A percentile compares a stretch with the other conserved stretches of the same genome.
Conservation (phyloP, 1,140 invertebrate genomes). For the Spodoptera frugiperda region DNA sequence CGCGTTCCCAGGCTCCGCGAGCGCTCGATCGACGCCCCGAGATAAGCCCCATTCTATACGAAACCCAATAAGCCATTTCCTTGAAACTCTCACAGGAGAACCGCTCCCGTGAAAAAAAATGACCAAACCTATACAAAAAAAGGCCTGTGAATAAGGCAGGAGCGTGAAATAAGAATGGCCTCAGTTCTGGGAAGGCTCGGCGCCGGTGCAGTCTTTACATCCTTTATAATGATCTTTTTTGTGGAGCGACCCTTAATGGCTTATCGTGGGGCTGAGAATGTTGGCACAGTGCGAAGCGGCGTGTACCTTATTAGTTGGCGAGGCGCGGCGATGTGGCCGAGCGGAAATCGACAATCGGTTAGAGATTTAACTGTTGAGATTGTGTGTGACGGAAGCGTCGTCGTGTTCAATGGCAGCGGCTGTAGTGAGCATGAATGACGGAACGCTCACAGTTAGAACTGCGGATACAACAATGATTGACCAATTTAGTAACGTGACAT, state of each 20-base stretch:
- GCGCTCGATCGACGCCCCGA: slow-evolving; percentile 73
- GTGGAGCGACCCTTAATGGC: slow-evolving; percentile 80
- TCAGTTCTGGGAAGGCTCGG: slow-evolving; percentile 83
- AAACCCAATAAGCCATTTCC: slow-evolving; percentile 85
- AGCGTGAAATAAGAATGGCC: slow-evolving; percentile 84
- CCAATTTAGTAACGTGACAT: slow-evolving; percentile 59
- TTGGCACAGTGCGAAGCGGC: slow-evolving; percentile 60
- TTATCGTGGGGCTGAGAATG: slow-evolving; percentile 77
- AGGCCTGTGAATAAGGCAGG: slow-evolving; percentile 81
- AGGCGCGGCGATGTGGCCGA: slow-evolving; percentile 24
- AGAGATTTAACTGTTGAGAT: slow-evolving; percentile 52
- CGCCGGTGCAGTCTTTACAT: slow-evolving; percentile 84
- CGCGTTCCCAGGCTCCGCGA: slow-evolving; percentile 56
- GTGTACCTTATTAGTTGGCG: slow-evolving; percentile 40
- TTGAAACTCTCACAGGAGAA: slow-evolving; percentile 80
- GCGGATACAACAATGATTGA: slow-evolving; percentile 59
- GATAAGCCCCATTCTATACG: slow-evolving; percentile 79
- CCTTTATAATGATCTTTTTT: slow-evolving; percentile 85
- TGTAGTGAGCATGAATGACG: slow-evolving; percentile 56
- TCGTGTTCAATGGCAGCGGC: slow-evolving; percentile 39
- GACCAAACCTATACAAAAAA: slow-evolving; percentile 80
- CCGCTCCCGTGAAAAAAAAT: slow-evolving; percentile 82
- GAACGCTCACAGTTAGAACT: slow-evolving; percentile 48
- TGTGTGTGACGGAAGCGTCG: slow-evolving; percentile 58
- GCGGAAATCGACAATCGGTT: slow-evolving; percentile 57